Evolutionary conservation across 2,888 invertebrate species (phyloP), one percentile per base, ranked within the genome.

Genomic region (Prenolepis imparis): DNA sequence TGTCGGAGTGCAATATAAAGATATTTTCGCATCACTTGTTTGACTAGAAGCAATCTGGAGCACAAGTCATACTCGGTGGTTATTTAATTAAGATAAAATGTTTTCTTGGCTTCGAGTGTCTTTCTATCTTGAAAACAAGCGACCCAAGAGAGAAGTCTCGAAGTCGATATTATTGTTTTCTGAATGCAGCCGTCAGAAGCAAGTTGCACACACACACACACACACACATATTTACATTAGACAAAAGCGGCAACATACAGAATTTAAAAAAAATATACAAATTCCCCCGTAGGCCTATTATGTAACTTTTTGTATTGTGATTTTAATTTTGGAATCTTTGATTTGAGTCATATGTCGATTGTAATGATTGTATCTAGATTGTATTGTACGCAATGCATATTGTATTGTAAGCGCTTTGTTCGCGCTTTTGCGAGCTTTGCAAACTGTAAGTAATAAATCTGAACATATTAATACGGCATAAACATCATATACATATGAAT

Each of bases 51-150:
- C 18, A 48, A 64, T 64, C 39, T 36, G 36, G 18, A 74, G 21
- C 21, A 64, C 48, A 64, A 74, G 32, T 48, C 12, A 2, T 11
- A 61, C 18, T 64, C 11, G 9, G 61, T 36, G 21, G 8, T 63
- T 11, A 52, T 48, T 48, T 74, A 64, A 64, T 74, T 74, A 21
- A 48, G 18, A 12, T 64, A 48, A 74, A 64, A 63, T 36, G 21
- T 63, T 74, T 74, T 18, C 21, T 74, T 36, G 74, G 11, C 11
- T 32, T 8, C 12, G 28, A 61, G 8, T n/a, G 5, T 59, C 12
- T 24, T 15, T 12, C 39, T 44, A 15, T 64, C 74, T 64, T 18
- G 18, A 32, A 24, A 74, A 74, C 36, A 72, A 72, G 24, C 12
- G 18, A 18, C 15, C 39, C 9, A 57, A 57, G 12, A 55, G 21